These are phyloP conservation scores for Drosophila micromelanica DNA, from an alignment of 1,140 invertebrate species.

Conservation along the genomic window DNA sequence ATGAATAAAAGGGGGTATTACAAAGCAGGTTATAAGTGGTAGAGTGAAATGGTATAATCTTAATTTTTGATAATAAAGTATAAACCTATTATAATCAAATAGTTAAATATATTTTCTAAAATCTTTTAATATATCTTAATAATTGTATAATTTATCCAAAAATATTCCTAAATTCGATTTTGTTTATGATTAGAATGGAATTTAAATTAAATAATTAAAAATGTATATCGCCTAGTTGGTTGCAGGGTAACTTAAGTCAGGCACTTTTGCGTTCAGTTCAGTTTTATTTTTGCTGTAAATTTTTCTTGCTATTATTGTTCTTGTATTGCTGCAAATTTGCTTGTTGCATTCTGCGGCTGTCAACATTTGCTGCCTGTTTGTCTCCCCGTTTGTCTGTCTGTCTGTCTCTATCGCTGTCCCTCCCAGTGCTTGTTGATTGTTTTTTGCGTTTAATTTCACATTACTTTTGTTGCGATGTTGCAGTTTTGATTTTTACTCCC, in stretches of 20 bases:
- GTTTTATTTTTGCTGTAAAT: no score
- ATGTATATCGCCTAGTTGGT: not conserved
- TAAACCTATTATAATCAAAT: no score
- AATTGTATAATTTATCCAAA: no score
- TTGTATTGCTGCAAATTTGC: conserved; percentile 30
- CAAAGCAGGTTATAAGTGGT: no score
- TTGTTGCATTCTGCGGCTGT: conserved; percentile 47
- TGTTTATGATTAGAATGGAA: no score
- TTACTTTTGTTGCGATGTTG: conserved; percentile 62
- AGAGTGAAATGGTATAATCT: no score
- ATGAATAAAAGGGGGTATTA: not conserved
- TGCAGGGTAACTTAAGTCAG: not conserved
- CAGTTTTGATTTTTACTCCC: conserved; percentile 72
- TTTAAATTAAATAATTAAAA: no score
- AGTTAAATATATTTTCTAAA: no score
- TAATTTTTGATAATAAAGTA: no score
- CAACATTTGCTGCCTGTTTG: conserved; percentile 35
- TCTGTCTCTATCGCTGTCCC: conserved; percentile 9
- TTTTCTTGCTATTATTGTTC: conserved; percentile 5
- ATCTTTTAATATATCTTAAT: no score
- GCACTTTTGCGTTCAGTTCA: not conserved
- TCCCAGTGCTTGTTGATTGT: conserved; percentile 50
- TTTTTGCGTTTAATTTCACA: conserved; percentile 73
- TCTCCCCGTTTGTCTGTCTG: conserved; percentile 1
- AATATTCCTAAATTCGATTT: no score